Evolutionary conservation across 1,140 invertebrate species (phyloP).

Genomic region (Drosophila melanogaster): DNA sequence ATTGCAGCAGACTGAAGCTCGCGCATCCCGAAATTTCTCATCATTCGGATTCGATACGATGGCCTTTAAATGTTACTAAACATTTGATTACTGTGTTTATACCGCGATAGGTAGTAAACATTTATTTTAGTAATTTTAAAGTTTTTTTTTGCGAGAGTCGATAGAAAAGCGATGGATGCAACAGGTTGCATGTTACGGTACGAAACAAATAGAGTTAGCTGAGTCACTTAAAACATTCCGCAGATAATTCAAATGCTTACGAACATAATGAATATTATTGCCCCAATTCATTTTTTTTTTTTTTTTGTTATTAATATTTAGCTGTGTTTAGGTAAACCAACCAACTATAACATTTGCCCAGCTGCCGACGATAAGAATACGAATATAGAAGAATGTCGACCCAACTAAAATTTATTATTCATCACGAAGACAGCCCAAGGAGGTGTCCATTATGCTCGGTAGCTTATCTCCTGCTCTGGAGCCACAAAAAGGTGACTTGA

Average conservation of each 20-base stretch:
- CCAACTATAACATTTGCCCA: too few species aligned
- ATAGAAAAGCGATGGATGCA: neutral
- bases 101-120: neutral
- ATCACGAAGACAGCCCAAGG: conserved; percentile 32
- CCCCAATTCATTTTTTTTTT: too few species aligned
- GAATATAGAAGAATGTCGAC: conserved; percentile 1
- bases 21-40: conserved; percentile 5
- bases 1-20: conserved; percentile 4
- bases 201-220: neutral
- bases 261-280: too few species aligned
- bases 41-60: neutral
- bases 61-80: conserved; percentile 40
- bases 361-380: neutral
- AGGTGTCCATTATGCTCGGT: conserved; percentile 33
- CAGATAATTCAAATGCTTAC: too few species aligned
- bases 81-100: conserved; percentile 12
- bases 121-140: conserved; percentile 4
- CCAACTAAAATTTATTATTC: conserved; percentile 26
- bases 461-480: conserved; percentile 11
- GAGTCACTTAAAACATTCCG: too few species aligned
- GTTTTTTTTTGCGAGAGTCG: neutral
- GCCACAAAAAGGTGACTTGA: conserved; percentile 1
- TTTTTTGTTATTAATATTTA: too few species aligned
- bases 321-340: too few species aligned
- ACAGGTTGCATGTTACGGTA: conserved; percentile 6